phyloP scores from a whole-genome alignment of 2,888 invertebrate species.

The Calameuta pallipes region DNA sequence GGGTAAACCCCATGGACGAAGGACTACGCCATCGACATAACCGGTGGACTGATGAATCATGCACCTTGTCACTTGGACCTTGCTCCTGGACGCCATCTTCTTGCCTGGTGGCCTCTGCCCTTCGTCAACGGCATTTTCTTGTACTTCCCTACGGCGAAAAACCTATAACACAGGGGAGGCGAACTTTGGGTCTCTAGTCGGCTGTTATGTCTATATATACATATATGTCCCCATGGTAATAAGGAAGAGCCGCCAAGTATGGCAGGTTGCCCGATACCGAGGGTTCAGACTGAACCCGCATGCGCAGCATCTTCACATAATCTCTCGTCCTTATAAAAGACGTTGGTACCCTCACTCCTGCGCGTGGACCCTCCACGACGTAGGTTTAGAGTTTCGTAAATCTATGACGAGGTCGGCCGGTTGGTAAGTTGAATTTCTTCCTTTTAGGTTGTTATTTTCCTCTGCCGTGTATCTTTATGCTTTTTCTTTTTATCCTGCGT shows the following conservation, averaged over 20 bases:
- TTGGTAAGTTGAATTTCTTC: not conserved
- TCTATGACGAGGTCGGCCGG: not conserved
- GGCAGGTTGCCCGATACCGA: not conserved
- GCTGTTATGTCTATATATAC: not conserved
- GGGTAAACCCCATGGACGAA: slow-evolving; percentile 32
- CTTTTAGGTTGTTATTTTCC: not conserved
- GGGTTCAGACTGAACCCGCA: not conserved
- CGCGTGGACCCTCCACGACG: not conserved
- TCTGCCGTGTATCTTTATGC: not conserved
- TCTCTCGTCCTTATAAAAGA: not conserved
- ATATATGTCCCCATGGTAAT: not conserved
- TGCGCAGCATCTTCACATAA: not conserved
- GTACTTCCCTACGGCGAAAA: not conserved
- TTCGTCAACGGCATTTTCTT: not conserved
- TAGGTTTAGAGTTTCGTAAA: not conserved
- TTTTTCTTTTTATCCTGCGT: not conserved
- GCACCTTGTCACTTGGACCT: slow-evolving; percentile 26
- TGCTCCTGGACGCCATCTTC: not conserved
- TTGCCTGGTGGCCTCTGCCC: not conserved
- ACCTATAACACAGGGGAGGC: not conserved
- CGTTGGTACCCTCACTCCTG: not conserved
- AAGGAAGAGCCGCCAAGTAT: not conserved
- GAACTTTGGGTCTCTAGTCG: not conserved
- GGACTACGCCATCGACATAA: slow-evolving; percentile 45
- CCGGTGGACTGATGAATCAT: slow-evolving; percentile 54